phyloP scores from a whole-genome alignment of 2,797 vertebrate genomes.

The Hapalemur alaotrensis region DNA sequence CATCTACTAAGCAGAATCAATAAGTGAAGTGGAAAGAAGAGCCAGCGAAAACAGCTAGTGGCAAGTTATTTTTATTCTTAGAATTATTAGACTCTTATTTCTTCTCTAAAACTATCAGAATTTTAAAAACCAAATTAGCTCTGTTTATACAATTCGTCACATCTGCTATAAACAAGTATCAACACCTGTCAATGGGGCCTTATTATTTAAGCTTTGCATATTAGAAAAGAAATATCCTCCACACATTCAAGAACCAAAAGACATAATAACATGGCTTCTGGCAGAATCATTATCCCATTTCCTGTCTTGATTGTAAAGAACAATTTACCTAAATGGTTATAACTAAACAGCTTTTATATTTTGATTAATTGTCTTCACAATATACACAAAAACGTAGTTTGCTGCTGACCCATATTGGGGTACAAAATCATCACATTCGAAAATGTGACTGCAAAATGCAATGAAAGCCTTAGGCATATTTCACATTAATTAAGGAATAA shows the following conservation, averaged over 20 bases:
- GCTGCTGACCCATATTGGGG: not conserved
- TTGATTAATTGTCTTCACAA: constrained; percentile 62
- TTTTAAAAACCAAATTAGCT: constrained; percentile 36
- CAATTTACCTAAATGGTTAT: constrained; percentile 63
- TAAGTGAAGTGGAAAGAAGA: not conserved
- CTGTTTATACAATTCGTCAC: not conserved
- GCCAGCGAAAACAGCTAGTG: not conserved
- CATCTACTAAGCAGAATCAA: constrained; percentile 30
- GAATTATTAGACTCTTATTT: constrained; percentile 28
- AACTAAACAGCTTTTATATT: constrained; percentile 61
- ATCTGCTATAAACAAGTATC: constrained; percentile 27
- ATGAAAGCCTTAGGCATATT: not conserved
- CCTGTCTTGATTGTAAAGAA: constrained; percentile 66
- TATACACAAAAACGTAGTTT: constrained; percentile 39
- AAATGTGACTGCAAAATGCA: not conserved
- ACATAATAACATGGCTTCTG: constrained; percentile 46
- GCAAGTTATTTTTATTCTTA: constrained; percentile 27
- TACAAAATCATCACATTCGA: not conserved
- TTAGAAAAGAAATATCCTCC: constrained; percentile 31
- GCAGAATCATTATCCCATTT: constrained; percentile 62
- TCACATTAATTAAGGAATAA: not conserved
- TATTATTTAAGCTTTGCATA: constrained; percentile 38
- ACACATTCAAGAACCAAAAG: constrained; percentile 33
- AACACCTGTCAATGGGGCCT: not conserved
- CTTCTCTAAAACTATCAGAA: constrained; percentile 22